phyloP scores from a whole-genome alignment of 2,888 invertebrate species.

The Cephus spinipes region DNA sequence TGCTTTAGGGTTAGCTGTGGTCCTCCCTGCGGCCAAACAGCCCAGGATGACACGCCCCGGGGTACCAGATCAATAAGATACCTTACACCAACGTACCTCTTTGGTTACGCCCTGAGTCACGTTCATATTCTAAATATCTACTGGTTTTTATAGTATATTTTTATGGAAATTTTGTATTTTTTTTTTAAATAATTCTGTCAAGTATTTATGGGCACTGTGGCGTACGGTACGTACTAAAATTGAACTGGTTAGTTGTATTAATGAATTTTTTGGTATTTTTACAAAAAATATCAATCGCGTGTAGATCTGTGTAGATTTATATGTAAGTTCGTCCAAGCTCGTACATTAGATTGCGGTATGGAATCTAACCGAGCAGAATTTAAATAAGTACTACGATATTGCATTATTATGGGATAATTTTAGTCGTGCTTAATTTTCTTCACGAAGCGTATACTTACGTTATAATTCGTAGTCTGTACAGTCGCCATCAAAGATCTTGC shows the following conservation, averaged over 20 bases:
- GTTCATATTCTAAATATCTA: conserved; percentile 25
- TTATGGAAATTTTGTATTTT: background rate
- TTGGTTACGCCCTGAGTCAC: conserved; percentile 60
- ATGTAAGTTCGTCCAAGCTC: background rate
- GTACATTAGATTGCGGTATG: background rate
- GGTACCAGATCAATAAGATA: conserved; percentile 68
- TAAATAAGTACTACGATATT: background rate
- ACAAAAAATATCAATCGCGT: background rate
- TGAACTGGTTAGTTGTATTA: background rate
- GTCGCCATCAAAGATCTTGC: background rate
- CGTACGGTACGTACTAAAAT: background rate
- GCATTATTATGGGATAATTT: background rate
- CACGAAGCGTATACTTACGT: background rate
- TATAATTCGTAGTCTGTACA: background rate
- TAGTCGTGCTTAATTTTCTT: background rate
- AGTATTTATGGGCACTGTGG: background rate
- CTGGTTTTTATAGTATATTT: background rate
- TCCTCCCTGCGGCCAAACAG: conserved; percentile 67
- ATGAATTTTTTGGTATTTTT: background rate
- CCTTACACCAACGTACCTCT: conserved; percentile 57
- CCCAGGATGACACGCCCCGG: conserved; percentile 67
- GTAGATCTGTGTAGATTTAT: background rate
- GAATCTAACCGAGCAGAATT: background rate
- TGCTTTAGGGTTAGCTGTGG: conserved; percentile 65
- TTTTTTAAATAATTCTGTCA: background rate